Evolutionary conservation across 2,797 vertebrate species (phyloP).

Genomic region (Paguma larvata): DNA sequence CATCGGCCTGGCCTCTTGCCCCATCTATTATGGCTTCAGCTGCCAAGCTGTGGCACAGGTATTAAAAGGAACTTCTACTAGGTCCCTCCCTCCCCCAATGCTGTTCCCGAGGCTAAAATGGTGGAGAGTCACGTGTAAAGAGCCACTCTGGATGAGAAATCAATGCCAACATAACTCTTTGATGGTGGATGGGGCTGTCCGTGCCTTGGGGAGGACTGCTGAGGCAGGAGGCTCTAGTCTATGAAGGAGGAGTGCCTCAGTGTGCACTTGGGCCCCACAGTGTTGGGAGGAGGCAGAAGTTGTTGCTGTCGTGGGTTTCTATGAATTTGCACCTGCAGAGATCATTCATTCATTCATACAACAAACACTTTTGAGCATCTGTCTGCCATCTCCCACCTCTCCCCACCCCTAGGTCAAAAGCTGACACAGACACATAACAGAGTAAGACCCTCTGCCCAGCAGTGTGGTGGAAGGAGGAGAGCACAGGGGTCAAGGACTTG

Average conservation of each 20-base stretch:
- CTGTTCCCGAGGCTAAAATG: constrained; percentile 33
- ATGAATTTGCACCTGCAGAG: background rate
- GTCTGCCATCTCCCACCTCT: background rate
- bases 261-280: background rate
- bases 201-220: background rate
- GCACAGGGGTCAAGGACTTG: background rate
- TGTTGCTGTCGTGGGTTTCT: background rate
- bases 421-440: background rate
- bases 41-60: constrained; percentile 79
- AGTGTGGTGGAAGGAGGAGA: background rate
- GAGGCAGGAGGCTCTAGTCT: background rate
- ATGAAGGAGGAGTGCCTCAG: background rate
- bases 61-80: constrained; percentile 67
- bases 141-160: background rate
- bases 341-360: background rate
- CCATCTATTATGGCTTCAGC: constrained; percentile 80
- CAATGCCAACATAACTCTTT: background rate
- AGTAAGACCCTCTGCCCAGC: background rate
- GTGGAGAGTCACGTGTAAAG: constrained; percentile 33
- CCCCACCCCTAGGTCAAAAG: background rate
- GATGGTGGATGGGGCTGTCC: background rate
- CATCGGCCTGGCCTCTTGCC: constrained; percentile 79
- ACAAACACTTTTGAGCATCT: background rate
- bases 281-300: background rate
- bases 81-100: constrained; percentile 56